A percentile compares a stretch with the other conserved stretches of the same genome.
Evolutionary conservation across 2,113 vertebrate species (phyloP).

Genomic region (Excalfactoria chinensis): DNA sequence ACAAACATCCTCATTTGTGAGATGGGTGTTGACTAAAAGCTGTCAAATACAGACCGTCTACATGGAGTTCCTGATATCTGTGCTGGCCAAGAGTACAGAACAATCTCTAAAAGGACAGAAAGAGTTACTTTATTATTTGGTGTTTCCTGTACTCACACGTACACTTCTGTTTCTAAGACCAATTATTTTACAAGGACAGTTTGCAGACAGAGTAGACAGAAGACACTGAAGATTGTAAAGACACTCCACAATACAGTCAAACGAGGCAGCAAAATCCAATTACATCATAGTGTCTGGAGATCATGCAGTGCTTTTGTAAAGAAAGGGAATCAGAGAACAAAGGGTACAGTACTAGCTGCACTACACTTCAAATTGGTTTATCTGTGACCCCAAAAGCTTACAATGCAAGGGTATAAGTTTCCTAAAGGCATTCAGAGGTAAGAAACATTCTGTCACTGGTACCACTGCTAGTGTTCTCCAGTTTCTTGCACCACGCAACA

Average conservation of each 20-base stretch:
- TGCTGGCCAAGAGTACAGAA: not conserved
- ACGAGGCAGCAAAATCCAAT: not conserved
- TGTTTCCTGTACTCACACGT: not conserved
- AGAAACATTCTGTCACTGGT: not conserved
- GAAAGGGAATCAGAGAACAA: conserved; percentile 39
- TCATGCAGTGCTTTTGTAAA: not conserved
- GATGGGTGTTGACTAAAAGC: not conserved
- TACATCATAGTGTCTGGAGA: not conserved
- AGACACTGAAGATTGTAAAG: not conserved
- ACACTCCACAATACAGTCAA: not conserved
- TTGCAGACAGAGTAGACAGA: not conserved
- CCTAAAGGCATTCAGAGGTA: not conserved
- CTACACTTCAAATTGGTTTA: not conserved
- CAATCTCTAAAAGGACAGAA: not conserved
- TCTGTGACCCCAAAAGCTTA: not conserved
- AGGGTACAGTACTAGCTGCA: not conserved
- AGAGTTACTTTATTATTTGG: not conserved
- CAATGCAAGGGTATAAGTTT: not conserved
- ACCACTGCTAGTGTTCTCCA: not conserved
- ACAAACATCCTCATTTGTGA: not conserved
- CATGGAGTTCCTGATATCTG: not conserved
- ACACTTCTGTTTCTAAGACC: not conserved
- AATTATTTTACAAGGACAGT: not conserved
- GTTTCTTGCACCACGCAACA: not conserved
- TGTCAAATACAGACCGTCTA: not conserved